Percentiles rank a stretch among this genome's conserved stretches.
Conservation (phyloP, 2,113 vertebrate genomes). For the Bufo bufo region DNA sequence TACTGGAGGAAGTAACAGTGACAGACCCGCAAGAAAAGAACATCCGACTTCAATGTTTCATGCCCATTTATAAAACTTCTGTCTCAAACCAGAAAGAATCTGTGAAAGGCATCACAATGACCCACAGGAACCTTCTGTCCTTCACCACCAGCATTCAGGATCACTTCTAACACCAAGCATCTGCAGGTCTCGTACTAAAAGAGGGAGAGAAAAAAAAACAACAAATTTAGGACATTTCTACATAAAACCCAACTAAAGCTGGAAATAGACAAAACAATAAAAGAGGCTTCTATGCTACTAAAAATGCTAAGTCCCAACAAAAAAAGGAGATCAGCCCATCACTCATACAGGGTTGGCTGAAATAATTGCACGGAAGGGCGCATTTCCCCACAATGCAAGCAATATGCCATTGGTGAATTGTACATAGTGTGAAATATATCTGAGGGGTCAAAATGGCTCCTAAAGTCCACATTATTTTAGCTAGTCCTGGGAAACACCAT, state of each 20-base stretch:
- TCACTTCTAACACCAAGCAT: not conserved
- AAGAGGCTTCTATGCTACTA: too few species aligned
- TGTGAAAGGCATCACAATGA: not conserved
- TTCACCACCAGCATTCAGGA: not conserved
- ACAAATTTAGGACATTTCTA: not conserved
- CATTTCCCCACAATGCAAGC: too few species aligned
- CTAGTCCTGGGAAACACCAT: too few species aligned
- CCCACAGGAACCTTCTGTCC: not conserved
- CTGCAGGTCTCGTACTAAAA: not conserved
- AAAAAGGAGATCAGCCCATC: too few species aligned
- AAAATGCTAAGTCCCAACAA: too few species aligned
- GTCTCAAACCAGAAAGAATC: not conserved
- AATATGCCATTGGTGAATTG: too few species aligned
- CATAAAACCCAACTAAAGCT: not conserved
- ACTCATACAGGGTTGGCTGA: too few species aligned
- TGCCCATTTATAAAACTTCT: not conserved
- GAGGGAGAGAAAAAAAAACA: not conserved
- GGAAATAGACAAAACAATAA: not conserved
- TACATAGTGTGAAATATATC: too few species aligned
- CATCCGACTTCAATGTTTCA: constrained; percentile 5
- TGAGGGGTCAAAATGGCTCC: too few species aligned
- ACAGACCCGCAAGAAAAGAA: not conserved
- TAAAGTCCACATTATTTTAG: too few species aligned
- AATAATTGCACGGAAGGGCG: too few species aligned
- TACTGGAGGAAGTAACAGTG: constrained; percentile 15